Evolutionary conservation across 1,140 invertebrate species (phyloP).

Genomic region (Anastatus disparis): DNA sequence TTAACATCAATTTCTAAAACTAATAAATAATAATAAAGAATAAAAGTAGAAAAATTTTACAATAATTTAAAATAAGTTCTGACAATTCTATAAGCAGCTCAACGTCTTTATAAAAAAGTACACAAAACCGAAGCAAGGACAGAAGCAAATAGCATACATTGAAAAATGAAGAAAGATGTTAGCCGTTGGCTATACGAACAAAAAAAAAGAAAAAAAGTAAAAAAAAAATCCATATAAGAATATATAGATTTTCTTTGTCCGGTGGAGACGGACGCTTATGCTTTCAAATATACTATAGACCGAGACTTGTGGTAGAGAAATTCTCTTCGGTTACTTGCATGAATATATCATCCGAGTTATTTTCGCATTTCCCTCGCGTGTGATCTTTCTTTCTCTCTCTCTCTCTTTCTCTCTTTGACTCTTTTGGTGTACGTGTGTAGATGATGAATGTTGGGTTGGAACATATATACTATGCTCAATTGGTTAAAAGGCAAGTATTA

Average conservation of each 20-base stretch:
- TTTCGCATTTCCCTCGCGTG: constrained; percentile 12
- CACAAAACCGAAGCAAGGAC: background rate
- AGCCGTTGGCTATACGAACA: no score
- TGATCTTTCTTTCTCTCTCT: background rate
- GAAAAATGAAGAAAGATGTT: background rate
- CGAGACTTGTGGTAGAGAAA: no score
- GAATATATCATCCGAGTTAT: constrained; percentile 20
- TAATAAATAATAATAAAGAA: no score
- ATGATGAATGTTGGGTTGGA: constrained; percentile 2
- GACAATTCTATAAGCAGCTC: no score
- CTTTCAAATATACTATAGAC: no score
- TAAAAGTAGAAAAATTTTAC: no score
- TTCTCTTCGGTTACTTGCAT: no score
- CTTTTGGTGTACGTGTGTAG: no score
- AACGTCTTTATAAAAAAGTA: background rate
- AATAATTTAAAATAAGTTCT: no score
- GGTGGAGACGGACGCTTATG: constrained; percentile 3
- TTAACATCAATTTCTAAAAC: no score
- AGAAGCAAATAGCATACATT: background rate
- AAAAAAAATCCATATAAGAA: constrained; percentile 28
- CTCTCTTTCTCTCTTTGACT: no score
- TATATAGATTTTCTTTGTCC: background rate
- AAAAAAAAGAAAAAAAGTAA: background rate
- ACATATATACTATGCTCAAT: no score
- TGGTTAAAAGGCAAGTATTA: background rate